phyloP scores from a whole-genome alignment of 2,888 invertebrate genomes.

The Troilus luridus region DNA sequence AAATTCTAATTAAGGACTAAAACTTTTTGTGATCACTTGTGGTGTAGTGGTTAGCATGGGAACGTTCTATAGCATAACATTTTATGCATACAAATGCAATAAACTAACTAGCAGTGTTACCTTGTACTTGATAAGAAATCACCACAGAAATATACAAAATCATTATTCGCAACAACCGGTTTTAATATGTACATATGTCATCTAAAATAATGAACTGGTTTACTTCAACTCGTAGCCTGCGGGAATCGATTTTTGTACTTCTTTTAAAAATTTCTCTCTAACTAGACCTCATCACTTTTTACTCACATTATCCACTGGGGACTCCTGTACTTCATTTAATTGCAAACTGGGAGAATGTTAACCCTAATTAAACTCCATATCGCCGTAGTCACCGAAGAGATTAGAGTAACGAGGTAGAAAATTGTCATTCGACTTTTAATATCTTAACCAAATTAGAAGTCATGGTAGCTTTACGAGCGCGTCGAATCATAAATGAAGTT shows the following conservation, averaged over 20 bases:
- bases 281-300: background rate
- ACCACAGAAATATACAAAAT: too few species aligned
- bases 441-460: constrained; percentile 43
- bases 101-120: too few species aligned
- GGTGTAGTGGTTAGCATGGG: too few species aligned
- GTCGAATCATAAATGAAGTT: constrained; percentile 33
- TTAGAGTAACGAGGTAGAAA: constrained; percentile 44
- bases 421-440: constrained; percentile 43
- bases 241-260: background rate
- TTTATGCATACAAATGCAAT: too few species aligned
- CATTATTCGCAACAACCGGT: background rate
- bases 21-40: too few species aligned
- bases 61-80: too few species aligned
- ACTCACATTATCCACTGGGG: background rate
- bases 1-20: too few species aligned
- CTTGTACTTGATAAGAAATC: too few species aligned
- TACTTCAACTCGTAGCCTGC: background rate
- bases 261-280: background rate
- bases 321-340: background rate
- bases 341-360: constrained; percentile 17
- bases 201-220: background rate
- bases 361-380: background rate
- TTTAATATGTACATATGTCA: background rate
- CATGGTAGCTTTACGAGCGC: constrained; percentile 44
- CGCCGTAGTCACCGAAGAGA: constrained; percentile 2